Base-by-base conservation (phyloP, 2,113 vertebrate species). In the Nycticryphes semicollaris region DNA sequence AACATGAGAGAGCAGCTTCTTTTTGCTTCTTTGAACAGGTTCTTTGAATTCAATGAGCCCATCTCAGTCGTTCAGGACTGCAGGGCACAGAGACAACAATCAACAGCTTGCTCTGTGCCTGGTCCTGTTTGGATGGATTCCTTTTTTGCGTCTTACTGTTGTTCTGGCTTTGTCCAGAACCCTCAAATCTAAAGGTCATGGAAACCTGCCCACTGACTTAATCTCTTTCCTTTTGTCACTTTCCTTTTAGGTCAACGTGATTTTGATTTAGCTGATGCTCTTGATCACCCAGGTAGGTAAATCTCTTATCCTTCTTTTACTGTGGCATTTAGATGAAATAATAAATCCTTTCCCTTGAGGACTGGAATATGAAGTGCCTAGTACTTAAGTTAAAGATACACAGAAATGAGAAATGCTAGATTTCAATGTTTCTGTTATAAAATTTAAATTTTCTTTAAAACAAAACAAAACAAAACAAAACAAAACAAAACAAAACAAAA, bases 221-320 rank as follows among this genome's bases (percentile, higher is more conserved):
- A 12, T 79, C 17, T 83, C 12, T 74, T 82, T 73, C 19, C 10
- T 76, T 78, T 57, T 95, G 39, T 86, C 75, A 31, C 33, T 22
- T 77, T 93, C 51, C 18, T 96, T 66, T 66, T 77, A 98, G 98
- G 97, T 69, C 95, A 98, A 62, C 63, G 6, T 5, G 98, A 98
- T 62, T 98, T 98, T 56, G 97, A 98, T 66, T 91, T 98, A 85
- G 94, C 97, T 1, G 98, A 98, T 22, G 98, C 98, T 11, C 97
- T 98, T 13, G 97, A 97, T 39, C 95, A 96, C n/a, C 90, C 92
- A 4, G 95, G 96, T 97, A 75, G 56, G 97, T 90, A 70, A 20
- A 25, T 5, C 50, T 54, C 30, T 31, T 92, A 16, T 50, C 30
- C 9, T 57, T 84, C 25, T 79, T 90, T 85, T 89, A 51, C 28